Percentiles rank a stretch among this genome's conserved stretches.
Evolutionary conservation across 2,113 vertebrate genomes (phyloP).

Genomic region (Tretioscincus oriximinensis): DNA sequence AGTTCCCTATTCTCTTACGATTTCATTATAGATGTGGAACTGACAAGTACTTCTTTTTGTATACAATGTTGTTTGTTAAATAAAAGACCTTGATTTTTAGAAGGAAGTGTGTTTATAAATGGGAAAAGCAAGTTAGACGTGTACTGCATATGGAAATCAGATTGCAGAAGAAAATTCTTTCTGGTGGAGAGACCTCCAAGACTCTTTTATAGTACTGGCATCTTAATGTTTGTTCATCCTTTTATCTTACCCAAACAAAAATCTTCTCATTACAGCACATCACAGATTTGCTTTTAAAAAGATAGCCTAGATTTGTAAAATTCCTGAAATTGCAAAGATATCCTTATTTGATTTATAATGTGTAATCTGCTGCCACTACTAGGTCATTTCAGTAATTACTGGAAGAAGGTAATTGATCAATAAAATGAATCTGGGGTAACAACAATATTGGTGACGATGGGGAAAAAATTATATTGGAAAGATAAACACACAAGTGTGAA

Average conservation of each 20-base stretch:
- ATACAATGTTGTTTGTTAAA: not conserved
- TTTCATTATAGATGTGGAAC: not conserved
- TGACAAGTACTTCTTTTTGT: not conserved
- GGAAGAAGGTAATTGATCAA: not conserved
- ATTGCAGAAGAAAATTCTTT: constrained; percentile 30
- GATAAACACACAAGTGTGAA: too few species aligned
- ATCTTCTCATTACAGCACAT: constrained; percentile 1
- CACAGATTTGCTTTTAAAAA: constrained; percentile 6
- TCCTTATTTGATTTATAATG: not conserved
- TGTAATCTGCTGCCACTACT: constrained; percentile 16
- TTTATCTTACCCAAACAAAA: constrained; percentile 2
- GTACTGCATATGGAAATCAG: constrained; percentile 28
- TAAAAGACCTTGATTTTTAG: not conserved
- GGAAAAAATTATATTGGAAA: not conserved
- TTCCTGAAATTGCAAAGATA: not conserved
- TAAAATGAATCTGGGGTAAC: not conserved
- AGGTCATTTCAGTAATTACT: constrained; percentile 13
- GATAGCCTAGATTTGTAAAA: not conserved
- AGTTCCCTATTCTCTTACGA: not conserved
- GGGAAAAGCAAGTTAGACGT: constrained; percentile 41
- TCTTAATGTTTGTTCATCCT: constrained; percentile 26
- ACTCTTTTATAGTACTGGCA: not conserved
- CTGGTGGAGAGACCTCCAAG: constrained; percentile 34
- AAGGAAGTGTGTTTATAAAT: not conserved
- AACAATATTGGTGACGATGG: not conserved